Evolutionary conservation across 2,113 vertebrate genomes (phyloP), one percentile per base, ranked within the genome.

Genomic region (Scatophagus argus): DNA sequence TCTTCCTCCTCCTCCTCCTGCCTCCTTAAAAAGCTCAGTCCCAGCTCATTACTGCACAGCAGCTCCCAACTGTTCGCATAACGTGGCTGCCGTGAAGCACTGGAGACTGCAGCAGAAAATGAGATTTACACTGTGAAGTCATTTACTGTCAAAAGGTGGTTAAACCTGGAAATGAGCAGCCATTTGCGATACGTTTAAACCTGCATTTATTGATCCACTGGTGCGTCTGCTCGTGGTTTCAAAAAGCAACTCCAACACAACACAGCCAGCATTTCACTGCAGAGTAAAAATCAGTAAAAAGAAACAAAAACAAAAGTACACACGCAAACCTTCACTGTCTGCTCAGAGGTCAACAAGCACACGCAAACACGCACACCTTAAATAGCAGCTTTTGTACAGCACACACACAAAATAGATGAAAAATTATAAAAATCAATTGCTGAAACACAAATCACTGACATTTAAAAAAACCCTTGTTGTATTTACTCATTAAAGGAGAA

Each of bases 271-370:
- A 39, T 66, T 60, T 68, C 1, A 80, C 21, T 54, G 56, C 67
- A 52, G 51, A 34, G 59, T 87, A 84, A 16, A 89, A 85, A 84
- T 54, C 59, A 67, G 36, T 86, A 84, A 77, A 85, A 79, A 79
- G 52, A 75, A 69, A 47, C 66, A 55, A 55, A 72, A 43, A 67
- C 6, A 56, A 25, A 39, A 23, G 55, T 43, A 71, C 21, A 59
- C 27, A 14, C 16, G 79, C 10, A 27, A 46, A n/a, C 32, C 21
- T 60, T 68, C 17, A 44, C 32, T 13, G 3, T 58, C 49, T 21
- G 19, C 55, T 23, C 9, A 8, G 62, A 39, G 54, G 21, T 43
- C 54, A 62, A 44, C 61, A 56, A 34, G 16, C 59, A 58, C 39
- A 39, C 29, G 46, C 55, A 70, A 8, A 36, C 43, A 46, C 59